Conservation (phyloP, 2,797 vertebrate genomes). For the Paguma larvata region DNA sequence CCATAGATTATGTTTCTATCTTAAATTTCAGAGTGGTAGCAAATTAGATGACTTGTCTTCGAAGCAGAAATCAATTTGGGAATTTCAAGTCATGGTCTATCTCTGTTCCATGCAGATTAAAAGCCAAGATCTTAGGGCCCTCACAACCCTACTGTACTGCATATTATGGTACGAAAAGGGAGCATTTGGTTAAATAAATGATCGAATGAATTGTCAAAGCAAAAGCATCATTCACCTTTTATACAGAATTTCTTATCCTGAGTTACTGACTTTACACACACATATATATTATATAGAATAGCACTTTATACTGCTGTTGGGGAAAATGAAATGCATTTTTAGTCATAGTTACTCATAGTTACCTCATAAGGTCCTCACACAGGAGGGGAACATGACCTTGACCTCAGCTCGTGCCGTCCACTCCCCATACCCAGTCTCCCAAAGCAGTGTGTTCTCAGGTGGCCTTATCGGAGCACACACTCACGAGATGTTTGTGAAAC, state of each 20-base stretch:
- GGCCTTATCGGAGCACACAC: background rate
- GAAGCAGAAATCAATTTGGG: background rate
- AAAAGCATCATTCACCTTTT: background rate
- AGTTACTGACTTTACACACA: background rate
- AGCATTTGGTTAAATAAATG: slow-evolving; percentile 23
- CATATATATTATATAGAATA: background rate
- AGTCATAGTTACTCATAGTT: background rate
- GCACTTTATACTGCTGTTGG: background rate
- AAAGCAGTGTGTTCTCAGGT: background rate
- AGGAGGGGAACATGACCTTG: background rate
- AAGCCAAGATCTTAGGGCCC: background rate
- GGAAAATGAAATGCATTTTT: background rate
- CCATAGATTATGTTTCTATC: background rate
- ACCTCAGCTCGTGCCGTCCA: background rate
- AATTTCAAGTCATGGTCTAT: slow-evolving; percentile 8
- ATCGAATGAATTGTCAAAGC: background rate
- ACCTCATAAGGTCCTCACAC: background rate
- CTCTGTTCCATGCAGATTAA: background rate
- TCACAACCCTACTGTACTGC: background rate
- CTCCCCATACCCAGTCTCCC: background rate
- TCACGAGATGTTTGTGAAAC: background rate
- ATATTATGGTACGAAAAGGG: background rate
- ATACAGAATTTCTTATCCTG: background rate
- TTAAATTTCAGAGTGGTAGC: background rate
- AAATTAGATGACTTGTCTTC: background rate